Percentiles rank a stretch among this genome's conserved stretches.
Evolutionary conservation across 2,113 vertebrate species (phyloP).

Genomic region (Tretioscincus oriximinensis): DNA sequence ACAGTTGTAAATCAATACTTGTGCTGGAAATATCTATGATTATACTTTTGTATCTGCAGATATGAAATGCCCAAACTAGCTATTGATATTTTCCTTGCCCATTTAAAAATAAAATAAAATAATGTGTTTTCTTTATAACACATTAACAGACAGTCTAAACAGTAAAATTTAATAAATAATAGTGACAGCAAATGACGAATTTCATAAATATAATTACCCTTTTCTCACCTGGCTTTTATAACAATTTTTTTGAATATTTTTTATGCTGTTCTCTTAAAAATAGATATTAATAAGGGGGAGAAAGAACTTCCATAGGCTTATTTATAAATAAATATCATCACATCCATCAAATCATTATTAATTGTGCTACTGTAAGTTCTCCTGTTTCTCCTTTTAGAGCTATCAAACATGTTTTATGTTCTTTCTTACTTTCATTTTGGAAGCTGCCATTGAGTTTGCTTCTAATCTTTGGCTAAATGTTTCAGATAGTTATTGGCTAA

Average conservation of each 20-base stretch:
- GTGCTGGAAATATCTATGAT: not conserved
- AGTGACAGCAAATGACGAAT: not conserved
- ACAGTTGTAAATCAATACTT: not conserved
- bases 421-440: too few relatives aligned
- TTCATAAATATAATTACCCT: not conserved
- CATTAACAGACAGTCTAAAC: not conserved
- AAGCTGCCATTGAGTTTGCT: too few relatives aligned
- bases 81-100: not conserved
- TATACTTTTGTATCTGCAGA: not conserved
- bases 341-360: not conserved
- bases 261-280: not conserved
- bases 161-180: not conserved
- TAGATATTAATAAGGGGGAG: too few relatives aligned
- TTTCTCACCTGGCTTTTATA: not conserved
- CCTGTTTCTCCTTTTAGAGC: not conserved
- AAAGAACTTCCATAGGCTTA: not conserved
- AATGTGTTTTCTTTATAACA: not conserved
- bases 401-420: not conserved
- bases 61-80: not conserved
- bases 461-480: too few relatives aligned
- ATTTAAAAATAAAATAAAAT: not conserved
- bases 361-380: not conserved
- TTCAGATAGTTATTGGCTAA: too few relatives aligned
- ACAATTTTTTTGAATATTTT: not conserved
- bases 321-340: not conserved